Evolutionary conservation across 2,113 vertebrate species (phyloP).

Genomic region (Gallinago media): DNA sequence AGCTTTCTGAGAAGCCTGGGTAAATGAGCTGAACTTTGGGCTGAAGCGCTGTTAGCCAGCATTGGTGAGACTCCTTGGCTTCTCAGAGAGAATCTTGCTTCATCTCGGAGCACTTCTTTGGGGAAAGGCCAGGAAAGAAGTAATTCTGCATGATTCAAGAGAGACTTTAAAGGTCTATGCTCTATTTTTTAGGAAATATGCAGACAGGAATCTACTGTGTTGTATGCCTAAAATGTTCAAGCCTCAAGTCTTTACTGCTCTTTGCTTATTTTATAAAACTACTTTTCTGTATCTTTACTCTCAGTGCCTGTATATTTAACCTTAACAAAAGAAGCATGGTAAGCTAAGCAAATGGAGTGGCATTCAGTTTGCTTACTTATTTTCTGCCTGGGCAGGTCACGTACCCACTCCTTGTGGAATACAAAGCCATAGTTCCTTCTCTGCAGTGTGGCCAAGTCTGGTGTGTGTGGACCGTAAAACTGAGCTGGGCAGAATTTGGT

Average conservation of each 20-base stretch:
- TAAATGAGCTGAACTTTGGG: background rate
- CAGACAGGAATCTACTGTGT: background rate
- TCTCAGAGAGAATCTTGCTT: background rate
- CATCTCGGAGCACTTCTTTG: background rate
- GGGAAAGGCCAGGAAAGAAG: background rate
- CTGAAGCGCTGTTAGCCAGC: background rate
- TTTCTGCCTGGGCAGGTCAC: slow-evolving; percentile 27
- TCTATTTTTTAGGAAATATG: background rate
- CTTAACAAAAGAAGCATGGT: background rate
- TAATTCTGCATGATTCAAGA: background rate
- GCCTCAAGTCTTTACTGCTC: background rate
- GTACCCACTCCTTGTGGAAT: background rate
- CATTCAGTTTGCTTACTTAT: background rate
- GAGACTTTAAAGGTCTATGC: background rate
- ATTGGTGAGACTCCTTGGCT: background rate
- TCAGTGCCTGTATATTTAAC: background rate
- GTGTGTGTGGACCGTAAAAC: background rate
- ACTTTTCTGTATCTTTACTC: background rate
- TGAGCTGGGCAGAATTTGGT: background rate
- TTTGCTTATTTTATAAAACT: background rate
- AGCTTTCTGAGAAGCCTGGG: background rate
- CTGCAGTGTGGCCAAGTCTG: background rate
- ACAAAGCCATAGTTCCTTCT: background rate
- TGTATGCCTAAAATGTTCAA: background rate
- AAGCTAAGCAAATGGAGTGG: background rate